Conservation (phyloP, 2,888 invertebrate species). For the Teinopalpus imperialis region DNA sequence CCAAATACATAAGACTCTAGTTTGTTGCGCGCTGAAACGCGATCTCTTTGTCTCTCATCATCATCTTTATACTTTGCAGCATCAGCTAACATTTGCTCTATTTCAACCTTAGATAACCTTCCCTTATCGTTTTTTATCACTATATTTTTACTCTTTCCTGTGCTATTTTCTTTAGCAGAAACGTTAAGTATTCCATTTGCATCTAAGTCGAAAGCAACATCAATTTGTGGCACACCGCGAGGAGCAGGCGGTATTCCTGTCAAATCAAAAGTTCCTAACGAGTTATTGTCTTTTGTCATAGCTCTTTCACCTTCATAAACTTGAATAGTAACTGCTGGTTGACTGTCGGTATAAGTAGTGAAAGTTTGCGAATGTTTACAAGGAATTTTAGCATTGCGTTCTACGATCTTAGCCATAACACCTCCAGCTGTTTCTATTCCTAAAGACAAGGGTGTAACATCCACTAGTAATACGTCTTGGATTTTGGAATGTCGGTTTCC, state of each 20-base stretch:
- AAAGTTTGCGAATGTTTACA: conserved; percentile 87
- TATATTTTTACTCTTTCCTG: conserved; percentile 87
- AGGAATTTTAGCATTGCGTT: conserved; percentile 87
- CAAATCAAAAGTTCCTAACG: conserved; percentile 84
- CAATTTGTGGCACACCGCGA: conserved; percentile 84
- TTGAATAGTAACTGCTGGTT: conserved; percentile 87
- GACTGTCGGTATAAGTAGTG: conserved; percentile 91
- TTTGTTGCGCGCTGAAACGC: conserved; percentile 85
- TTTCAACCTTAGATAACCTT: conserved; percentile 90
- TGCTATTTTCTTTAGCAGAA: conserved; percentile 86
- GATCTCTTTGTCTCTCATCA: conserved; percentile 85
- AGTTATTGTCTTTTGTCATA: conserved; percentile 89
- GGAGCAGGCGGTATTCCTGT: conserved; percentile 86
- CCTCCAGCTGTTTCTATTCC: conserved; percentile 91
- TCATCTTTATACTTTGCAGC: conserved; percentile 88
- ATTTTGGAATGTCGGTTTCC: conserved; percentile 88
- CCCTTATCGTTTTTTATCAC: conserved; percentile 92
- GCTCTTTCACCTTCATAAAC: conserved; percentile 89
- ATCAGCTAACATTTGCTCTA: conserved; percentile 90
- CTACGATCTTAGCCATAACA: conserved; percentile 88
- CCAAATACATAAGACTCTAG: conserved; percentile 87
- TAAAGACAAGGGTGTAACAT: conserved; percentile 84
- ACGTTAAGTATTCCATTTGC: conserved; percentile 92
- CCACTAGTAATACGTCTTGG: conserved; percentile 83
- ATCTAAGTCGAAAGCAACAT: conserved; percentile 88